Evolutionary conservation across 2,797 vertebrate genomes (phyloP).

Genomic region (Adelosebastes latens): DNA sequence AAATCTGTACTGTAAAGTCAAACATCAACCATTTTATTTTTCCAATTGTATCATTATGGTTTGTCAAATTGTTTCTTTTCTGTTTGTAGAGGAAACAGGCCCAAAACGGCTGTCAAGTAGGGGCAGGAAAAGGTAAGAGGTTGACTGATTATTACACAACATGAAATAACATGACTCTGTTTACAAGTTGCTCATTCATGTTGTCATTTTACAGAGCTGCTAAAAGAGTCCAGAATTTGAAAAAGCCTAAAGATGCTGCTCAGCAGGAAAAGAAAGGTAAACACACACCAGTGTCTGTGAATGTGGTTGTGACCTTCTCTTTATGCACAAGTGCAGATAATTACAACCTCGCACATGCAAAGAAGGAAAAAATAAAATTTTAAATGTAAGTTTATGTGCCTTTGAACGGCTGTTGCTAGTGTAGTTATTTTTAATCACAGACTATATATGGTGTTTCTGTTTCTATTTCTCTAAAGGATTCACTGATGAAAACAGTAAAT

Average conservation of each 20-base stretch:
- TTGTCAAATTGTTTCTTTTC: background rate
- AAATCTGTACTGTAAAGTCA: background rate
- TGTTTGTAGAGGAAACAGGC: constrained; percentile 73
- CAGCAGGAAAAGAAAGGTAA: constrained; percentile 78
- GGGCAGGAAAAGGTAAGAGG: constrained; percentile 88
- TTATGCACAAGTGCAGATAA: background rate
- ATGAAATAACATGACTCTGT: background rate
- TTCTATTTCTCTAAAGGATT: constrained; percentile 70
- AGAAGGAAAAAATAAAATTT: background rate
- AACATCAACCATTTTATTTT: background rate
- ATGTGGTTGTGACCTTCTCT: background rate
- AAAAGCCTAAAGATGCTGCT: constrained; percentile 56
- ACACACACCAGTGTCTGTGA: background rate
- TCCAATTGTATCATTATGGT: background rate
- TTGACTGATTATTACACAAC: background rate
- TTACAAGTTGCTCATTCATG: constrained; percentile 3
- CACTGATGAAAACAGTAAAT: constrained; percentile 86
- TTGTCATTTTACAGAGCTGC: constrained; percentile 73
- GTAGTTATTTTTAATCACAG: background rate
- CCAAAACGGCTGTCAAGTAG: constrained; percentile 89
- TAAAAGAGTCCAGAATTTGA: constrained; percentile 73
- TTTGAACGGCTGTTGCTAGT: background rate
- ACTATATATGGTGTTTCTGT: background rate
- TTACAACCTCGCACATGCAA: background rate
- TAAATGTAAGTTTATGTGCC: background rate